Base-by-base conservation (phyloP, 2,888 invertebrate species). In the Dexiosoma caninum region DNA sequence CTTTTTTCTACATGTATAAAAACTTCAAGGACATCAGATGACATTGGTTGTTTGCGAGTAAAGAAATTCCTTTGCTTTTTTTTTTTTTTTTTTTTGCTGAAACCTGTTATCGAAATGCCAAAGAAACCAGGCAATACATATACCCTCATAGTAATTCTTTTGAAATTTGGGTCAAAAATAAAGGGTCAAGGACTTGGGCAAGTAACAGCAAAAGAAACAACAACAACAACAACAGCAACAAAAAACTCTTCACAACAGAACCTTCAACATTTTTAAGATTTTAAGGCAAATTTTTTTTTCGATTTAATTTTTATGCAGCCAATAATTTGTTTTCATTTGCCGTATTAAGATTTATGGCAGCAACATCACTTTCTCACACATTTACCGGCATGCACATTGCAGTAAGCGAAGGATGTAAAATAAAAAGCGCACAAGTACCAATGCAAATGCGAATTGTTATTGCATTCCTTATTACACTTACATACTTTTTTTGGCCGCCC, bases 11-110 rank as follows among this genome's bases (percentile, higher is more conserved):
- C 30, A 30, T 32, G 27, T 57, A 42, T 14, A 55, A 42, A 35
- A 40, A 59, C 75, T 75, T 78, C 81, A 81, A 81, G 81, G 81
- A 81, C 81, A 74, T 59, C 64, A 77, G 62, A 64, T 77, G 81
- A 81, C 81, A 81, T 81, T 81, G 81, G 77, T 60, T 60, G 71
- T 76, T 60, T 53, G 62, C 44, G 42, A 71, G 57, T 27, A 57
- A 78, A 57, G 32, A 19, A 59, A 42, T 42, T 35, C 3, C n/a
- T n/a, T n/a, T n/a, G n/a, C n/a, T n/a, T n/a, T n/a, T n/a, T n/a
- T 37, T 51, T 23, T 35, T 49, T 35, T 57, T 46, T 51, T n/a
- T 30, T 27, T 27, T 14, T 51, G 7, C 7, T 6, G 5, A 77
- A 71, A 64, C 40, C 49, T 66, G 53, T 8, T 57, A 51, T 59